Conservation (phyloP, 2,113 vertebrate genomes). For the Xiphophorus hellerii region DNA sequence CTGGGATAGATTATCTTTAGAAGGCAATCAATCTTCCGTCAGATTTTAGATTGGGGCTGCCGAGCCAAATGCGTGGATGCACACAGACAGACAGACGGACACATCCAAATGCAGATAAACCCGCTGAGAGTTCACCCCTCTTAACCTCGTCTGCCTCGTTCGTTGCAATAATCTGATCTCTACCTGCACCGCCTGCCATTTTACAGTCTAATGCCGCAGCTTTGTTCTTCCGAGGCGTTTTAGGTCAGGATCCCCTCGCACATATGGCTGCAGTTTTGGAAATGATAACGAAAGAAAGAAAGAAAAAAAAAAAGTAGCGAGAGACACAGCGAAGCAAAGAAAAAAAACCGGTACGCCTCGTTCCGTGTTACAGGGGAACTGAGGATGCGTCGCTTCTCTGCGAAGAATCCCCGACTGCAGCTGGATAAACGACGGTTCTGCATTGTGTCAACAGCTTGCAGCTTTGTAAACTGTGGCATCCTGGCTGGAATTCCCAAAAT, state of each 20-base stretch:
- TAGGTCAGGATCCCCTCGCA: conserved; percentile 43
- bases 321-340: conserved; percentile 12
- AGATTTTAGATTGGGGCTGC: conserved; percentile 46
- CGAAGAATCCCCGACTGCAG: conserved; percentile 35
- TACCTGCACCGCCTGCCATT: conserved; percentile 32
- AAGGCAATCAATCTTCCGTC: conserved; percentile 74
- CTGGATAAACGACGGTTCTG: conserved; percentile 42
- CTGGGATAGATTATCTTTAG: conserved; percentile 78
- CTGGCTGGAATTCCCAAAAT: conserved; percentile 29
- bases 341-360: conserved; percentile 18
- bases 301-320: not conserved
- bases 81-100: conserved; percentile 7
- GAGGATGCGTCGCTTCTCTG: conserved; percentile 55
- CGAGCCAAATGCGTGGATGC: conserved; percentile 20
- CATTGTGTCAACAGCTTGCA: conserved; percentile 48
- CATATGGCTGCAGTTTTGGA: conserved; percentile 73
- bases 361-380: conserved; percentile 32
- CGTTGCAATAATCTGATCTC: conserved; percentile 48
- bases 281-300: not conserved
- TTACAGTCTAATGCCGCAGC: conserved; percentile 56
- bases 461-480: conserved; percentile 47
- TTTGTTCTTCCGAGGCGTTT: conserved; percentile 68
- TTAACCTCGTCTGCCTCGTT: conserved; percentile 53
- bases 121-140: conserved; percentile 45
- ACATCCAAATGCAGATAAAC: conserved; percentile 12